These are phyloP conservation scores for Chunga burmeisteri DNA, from an alignment of 2,113 vertebrate species.

Conservation along the genomic window DNA sequence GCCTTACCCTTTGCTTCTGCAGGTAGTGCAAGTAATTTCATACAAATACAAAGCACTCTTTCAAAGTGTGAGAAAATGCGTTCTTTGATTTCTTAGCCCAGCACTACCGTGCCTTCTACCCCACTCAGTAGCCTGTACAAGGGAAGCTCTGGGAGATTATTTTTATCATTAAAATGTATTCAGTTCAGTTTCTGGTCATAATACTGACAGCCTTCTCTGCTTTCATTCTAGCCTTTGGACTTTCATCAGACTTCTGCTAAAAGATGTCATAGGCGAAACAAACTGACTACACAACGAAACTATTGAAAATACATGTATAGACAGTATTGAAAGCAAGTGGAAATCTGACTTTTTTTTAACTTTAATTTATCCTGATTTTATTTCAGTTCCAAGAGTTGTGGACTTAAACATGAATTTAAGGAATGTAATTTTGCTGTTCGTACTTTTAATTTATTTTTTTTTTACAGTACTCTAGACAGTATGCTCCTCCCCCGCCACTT, in stretches of 20 bases:
- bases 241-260: neutral
- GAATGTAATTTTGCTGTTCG: neutral
- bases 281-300: neutral
- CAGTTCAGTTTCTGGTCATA: neutral
- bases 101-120: neutral
- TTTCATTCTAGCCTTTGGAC: neutral
- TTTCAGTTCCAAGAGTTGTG: neutral
- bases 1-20: neutral
- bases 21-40: neutral
- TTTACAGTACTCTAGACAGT: neutral
- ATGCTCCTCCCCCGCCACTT: accelerated
- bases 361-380: neutral
- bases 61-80: neutral
- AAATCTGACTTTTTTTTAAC: neutral
- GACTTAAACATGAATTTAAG: neutral
- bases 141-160: neutral
- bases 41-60: neutral
- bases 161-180: neutral
- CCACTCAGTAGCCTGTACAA: accelerated
- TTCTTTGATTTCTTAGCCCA: neutral
- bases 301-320: neutral
- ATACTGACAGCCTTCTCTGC: neutral
- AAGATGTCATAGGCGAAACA: neutral
- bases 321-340: neutral
- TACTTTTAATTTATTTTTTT: neutral